phyloP scores from a whole-genome alignment of 2,797 vertebrate species.

The Sitta carolinensis region DNA sequence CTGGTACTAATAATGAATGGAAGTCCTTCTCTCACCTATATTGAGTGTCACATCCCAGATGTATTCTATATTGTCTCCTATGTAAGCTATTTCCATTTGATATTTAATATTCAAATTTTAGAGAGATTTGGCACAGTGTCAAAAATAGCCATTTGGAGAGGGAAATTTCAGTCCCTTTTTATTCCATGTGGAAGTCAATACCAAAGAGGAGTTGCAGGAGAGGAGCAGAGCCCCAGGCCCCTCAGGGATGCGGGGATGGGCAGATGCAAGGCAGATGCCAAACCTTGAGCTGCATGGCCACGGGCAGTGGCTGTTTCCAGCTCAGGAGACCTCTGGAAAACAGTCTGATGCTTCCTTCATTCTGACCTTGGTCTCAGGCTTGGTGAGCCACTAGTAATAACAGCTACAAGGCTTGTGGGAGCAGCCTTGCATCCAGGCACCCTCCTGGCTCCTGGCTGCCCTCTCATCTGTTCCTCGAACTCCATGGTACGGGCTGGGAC shows the following conservation, averaged over 20 bases:
- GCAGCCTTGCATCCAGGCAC: neutral
- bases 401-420: neutral
- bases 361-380: neutral
- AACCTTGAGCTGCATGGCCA: neutral
- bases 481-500: rapidly evolving
- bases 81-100: neutral
- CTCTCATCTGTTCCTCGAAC: neutral
- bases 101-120: neutral
- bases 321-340: neutral
- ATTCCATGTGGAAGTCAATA: neutral
- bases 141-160: neutral
- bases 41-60: neutral
- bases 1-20: neutral
- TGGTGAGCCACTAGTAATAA: neutral
- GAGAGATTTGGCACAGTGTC: neutral
- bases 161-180: neutral
- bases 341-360: neutral
- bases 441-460: rapidly evolving
- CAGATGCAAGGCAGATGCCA: neutral
- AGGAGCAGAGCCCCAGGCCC: neutral
- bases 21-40: neutral
- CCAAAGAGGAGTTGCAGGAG: neutral
- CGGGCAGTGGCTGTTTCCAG: neutral
- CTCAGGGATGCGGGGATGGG: rapidly evolving
- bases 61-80: neutral